phyloP scores from a whole-genome alignment of 2,888 invertebrate genomes.

The Unio pictorum region DNA sequence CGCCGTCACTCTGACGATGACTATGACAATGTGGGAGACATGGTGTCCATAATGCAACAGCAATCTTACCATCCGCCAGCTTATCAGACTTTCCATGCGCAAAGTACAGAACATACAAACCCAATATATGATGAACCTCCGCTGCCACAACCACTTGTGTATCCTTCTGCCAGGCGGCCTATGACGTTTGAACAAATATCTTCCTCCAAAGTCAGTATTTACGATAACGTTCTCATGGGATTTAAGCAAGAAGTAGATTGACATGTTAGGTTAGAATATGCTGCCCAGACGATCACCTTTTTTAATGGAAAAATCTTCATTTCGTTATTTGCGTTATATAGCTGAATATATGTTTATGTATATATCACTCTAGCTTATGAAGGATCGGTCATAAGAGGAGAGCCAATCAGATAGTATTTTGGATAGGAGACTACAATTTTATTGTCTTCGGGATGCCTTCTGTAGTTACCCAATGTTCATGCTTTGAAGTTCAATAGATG shows the following conservation, averaged over 20 bases:
- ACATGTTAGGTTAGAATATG: no score
- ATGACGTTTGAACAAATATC: slow-evolving; percentile 63
- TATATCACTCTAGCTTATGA: no score
- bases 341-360: no score
- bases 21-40: slow-evolving; percentile 55
- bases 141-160: slow-evolving; percentile 52
- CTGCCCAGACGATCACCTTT: no score
- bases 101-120: slow-evolving; percentile 4
- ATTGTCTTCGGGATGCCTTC: no score
- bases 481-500: no score
- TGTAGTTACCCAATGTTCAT: no score
- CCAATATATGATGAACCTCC: slow-evolving; percentile 24
- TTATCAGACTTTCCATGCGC: slow-evolving; percentile 21
- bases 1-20: slow-evolving; percentile 51
- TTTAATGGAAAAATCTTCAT: no score
- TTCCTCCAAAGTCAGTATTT: slow-evolving; percentile 63
- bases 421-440: no score
- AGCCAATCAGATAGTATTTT: no score
- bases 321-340: no score
- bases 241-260: slow-evolving; percentile 28
- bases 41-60: slow-evolving; percentile 41
- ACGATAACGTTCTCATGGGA: slow-evolving; percentile 58
- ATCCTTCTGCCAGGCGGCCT: slow-evolving; percentile 59
- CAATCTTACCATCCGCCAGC: slow-evolving; percentile 12
- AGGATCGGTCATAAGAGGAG: no score